Evolutionary conservation across 2,113 vertebrate genomes (phyloP).

Genomic region (Cololabis saira): DNA sequence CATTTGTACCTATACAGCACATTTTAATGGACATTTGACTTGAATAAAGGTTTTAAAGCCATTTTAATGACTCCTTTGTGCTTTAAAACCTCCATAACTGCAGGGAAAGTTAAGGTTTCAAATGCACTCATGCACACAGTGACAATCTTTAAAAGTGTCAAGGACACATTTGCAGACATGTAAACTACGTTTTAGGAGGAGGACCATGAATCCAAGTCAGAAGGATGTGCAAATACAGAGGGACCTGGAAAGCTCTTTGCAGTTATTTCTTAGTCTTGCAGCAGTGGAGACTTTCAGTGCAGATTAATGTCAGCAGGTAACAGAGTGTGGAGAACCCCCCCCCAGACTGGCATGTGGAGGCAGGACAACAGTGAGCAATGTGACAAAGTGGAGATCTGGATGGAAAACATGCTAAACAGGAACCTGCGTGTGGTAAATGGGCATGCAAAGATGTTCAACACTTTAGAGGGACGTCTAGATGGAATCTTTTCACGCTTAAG

Average conservation of each 20-base stretch:
- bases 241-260: conserved; percentile 58
- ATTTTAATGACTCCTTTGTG: neutral
- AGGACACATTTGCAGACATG: conserved; percentile 21
- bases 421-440: neutral
- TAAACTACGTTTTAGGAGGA: conserved; percentile 1
- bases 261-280: conserved; percentile 32
- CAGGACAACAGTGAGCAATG: neutral
- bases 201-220: conserved; percentile 3
- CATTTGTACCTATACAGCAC: too few relatives aligned
- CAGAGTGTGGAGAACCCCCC: conserved; percentile 26
- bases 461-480: too few relatives aligned
- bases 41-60: neutral
- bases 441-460: too few relatives aligned
- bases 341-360: conserved; percentile 18
- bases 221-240: conserved; percentile 32
- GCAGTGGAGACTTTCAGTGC: conserved; percentile 54
- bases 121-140: conserved; percentile 5
- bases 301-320: conserved; percentile 67
- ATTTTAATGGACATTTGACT: neutral
- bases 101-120: neutral
- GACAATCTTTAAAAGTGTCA: conserved; percentile 16
- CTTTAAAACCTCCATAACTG: neutral
- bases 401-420: conserved; percentile 13
- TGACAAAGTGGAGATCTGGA: too few relatives aligned
- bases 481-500: too few relatives aligned